phyloP scores from a whole-genome alignment of 2,888 invertebrate genomes.

The Auanema freiburgensis region DNA sequence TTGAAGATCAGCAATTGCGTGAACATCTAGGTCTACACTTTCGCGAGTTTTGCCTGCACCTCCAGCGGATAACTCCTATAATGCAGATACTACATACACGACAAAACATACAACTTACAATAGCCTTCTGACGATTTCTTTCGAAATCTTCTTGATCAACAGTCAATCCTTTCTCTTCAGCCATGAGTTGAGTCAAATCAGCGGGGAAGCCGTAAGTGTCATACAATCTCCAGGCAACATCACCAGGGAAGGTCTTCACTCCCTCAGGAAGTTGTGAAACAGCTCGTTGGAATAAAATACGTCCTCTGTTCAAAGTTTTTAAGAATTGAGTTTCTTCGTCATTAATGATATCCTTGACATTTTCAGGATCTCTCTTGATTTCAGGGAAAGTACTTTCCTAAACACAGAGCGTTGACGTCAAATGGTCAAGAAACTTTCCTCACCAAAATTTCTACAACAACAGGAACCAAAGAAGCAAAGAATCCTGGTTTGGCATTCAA shows the following conservation, averaged over 20 bases:
- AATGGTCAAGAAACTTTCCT: conserved; percentile 2
- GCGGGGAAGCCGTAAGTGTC: conserved; percentile 99
- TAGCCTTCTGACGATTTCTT: conserved; percentile 83
- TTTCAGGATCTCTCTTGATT: conserved; percentile 82
- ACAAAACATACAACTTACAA: conserved; percentile 59
- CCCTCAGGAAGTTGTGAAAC: conserved; percentile 78
- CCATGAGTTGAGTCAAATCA: conserved; percentile 95
- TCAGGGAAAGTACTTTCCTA: conserved; percentile 74
- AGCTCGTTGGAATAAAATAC: conserved; percentile 85
- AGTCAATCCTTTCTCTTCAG: conserved; percentile 85
- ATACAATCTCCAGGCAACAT: conserved; percentile 95
- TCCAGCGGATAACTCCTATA: conserved; percentile 77
- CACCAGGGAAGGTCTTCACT: conserved; percentile 78
- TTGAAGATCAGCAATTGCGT: conserved; percentile 88
- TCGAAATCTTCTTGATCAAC: conserved; percentile 91
- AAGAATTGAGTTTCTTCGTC: conserved; percentile 97
- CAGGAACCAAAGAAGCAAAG: conserved; percentile 84
- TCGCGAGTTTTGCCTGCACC: conserved; percentile 74
- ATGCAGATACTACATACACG: conserved; percentile 5
- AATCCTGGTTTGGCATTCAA: conserved; percentile 91
- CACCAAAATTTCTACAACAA: conserved; percentile 80
- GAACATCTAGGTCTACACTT: conserved; percentile 85
- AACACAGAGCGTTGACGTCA: conserved; percentile 19
- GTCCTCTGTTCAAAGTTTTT: conserved; percentile 88
- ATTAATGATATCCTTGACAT: conserved; percentile 86